A percentile compares a stretch with the other conserved stretches of the same genome.
phyloP scores from a whole-genome alignment of 2,888 invertebrate genomes.

The Caenorhabditis sp. region DNA sequence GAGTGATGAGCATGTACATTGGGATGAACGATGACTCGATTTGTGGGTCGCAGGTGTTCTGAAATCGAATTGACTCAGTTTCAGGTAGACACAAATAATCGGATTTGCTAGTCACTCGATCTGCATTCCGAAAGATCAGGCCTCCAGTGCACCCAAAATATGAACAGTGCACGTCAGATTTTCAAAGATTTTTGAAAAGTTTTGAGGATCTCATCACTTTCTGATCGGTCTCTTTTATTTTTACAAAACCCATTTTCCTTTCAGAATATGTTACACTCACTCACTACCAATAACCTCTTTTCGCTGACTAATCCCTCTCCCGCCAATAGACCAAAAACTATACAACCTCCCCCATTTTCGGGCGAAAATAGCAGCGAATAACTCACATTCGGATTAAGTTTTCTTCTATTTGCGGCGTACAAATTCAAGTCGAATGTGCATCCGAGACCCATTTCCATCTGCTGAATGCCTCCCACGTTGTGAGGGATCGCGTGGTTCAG shows the following conservation, averaged over 20 bases:
- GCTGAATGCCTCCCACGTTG: constrained; percentile 77
- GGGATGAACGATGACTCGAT: constrained; percentile 77
- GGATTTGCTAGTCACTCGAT: no score
- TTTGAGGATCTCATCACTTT: no score
- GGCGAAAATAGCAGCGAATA: neutral
- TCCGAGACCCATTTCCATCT: constrained; percentile 79
- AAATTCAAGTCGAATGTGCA: constrained; percentile 81
- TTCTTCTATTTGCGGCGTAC: constrained; percentile 75
- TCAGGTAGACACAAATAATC: neutral
- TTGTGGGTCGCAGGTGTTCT: constrained; percentile 82
- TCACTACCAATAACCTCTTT: neutral
- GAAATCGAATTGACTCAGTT: constrained; percentile 50
- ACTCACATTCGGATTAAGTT: constrained; percentile 76
- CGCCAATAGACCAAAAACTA: no score
- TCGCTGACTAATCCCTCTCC: neutral
- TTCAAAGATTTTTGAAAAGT: no score
- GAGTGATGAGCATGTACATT: constrained; percentile 67
- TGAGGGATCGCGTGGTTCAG: constrained; percentile 81
- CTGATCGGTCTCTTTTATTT: no score
- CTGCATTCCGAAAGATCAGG: neutral
- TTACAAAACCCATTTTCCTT: no score
- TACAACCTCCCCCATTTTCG: no score
- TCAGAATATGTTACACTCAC: no score
- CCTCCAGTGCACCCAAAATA: neutral
- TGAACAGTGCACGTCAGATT: neutral